Evolutionary conservation across 2,113 vertebrate species (phyloP), one percentile per base, ranked within the genome.

Genomic region (Scolopax mira): DNA sequence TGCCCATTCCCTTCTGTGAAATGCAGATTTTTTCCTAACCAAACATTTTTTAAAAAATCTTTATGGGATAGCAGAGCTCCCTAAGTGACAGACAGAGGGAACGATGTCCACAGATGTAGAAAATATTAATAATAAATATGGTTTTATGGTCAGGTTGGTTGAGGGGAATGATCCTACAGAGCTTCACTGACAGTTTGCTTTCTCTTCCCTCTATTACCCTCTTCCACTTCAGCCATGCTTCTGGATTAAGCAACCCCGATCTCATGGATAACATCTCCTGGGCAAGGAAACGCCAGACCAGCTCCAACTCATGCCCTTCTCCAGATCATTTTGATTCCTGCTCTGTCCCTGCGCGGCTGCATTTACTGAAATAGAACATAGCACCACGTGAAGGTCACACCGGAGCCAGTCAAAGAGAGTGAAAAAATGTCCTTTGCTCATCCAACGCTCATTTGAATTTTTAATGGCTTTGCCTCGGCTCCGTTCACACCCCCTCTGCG

Each of bases 401-500:
- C 10, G 4, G 44, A 93, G 95, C 82, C 30, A 79, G 44, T 58
- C 83, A 85, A 60, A 90, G 54, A 75, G 94, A 91, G 64, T 66
- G 80, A 64, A 73, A 73, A 79, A 92, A 61, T 48, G 92, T 95
- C 96, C 96, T 97, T 90, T 60, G 88, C 94, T 94, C 94, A 88
- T 80, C 4, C 41, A 96, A 85, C 1, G 11, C 93, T 96, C 92
- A 96, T 97, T 95, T 95, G 88, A 96, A 96, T 97, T 86, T 93
- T 92, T 96, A 96, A 97, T 94, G 84, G 93, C 78, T 96, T 65
- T 79, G 83, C 96, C 61, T 46, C 69, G 65, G 92, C 73, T 49
- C 10, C 6, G 39, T 33, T 94, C 88, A 66, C 85, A 57, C 27
- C 77, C 85, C 61, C 89, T 77, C 78, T 31, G 84, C 58, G 0